Percentiles rank a stretch among this genome's conserved stretches.
These are phyloP conservation scores for Lethenteron camtschaticum DNA, from an alignment of 2,113 vertebrate species.

Conservation along the genomic window DNA sequence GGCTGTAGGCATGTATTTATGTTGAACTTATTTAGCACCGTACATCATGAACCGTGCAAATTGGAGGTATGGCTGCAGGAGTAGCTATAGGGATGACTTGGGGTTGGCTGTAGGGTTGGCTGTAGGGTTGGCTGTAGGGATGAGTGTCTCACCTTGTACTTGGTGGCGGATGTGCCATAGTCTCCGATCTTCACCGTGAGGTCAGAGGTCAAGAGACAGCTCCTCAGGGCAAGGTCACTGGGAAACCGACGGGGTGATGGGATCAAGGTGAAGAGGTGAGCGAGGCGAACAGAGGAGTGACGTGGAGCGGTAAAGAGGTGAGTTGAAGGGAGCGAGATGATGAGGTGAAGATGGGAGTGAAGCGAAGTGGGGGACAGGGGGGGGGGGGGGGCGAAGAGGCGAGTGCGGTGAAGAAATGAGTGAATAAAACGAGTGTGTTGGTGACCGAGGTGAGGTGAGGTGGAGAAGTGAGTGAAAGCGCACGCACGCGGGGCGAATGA, in stretches of 20 bases:
- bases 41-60: no score
- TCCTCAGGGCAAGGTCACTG: slow-evolving; percentile 80
- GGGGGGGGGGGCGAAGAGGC: background rate
- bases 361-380: background rate
- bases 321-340: background rate
- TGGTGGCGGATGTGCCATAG: slow-evolving; percentile 67
- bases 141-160: slow-evolving; percentile 51
- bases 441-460: no score
- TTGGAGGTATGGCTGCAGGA: no score
- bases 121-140: no score
- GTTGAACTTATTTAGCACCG: no score
- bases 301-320: background rate
- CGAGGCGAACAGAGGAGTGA: background rate
- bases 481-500: no score
- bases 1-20: no score
- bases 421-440: no score
- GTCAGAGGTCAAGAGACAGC: slow-evolving; percentile 60
- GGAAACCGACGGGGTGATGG: background rate
- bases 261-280: background rate
- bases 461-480: no score
- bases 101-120: no score
- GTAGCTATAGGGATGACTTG: no score
- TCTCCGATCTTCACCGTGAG: slow-evolving; percentile 81
- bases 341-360: background rate
- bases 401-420: no score